Conservation (phyloP, 2,888 invertebrate genomes). For the Monopis laevigella region DNA sequence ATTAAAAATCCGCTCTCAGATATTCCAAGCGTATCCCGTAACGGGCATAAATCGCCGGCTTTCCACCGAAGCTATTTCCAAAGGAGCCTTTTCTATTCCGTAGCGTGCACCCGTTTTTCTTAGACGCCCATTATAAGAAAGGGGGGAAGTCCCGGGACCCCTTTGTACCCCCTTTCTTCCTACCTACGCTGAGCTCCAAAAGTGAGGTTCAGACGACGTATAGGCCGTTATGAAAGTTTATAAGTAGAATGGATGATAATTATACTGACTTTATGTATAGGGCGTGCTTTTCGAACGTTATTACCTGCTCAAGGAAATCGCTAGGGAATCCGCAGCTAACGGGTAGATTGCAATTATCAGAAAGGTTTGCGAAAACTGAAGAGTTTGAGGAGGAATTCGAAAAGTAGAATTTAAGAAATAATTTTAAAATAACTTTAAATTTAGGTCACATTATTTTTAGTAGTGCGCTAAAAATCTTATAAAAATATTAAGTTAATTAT, state of each 20-base stretch:
- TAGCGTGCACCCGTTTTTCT: conserved; percentile 65
- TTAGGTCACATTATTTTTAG: too few relatives aligned
- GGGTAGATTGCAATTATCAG: too few relatives aligned
- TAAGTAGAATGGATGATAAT: conserved; percentile 67
- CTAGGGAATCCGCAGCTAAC: conserved; percentile 3
- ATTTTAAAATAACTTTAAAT: too few relatives aligned
- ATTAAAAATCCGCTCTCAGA: conserved; percentile 66
- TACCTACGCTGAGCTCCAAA: conserved; percentile 35
- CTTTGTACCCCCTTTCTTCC: conserved; percentile 14
- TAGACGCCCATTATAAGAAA: conserved; percentile 61
- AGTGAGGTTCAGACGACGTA: conserved; percentile 66
- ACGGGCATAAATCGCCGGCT: conserved; percentile 62
- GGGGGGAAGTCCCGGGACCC: conserved; percentile 26
- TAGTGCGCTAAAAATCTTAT: too few relatives aligned
- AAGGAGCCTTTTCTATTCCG: conserved; percentile 67
- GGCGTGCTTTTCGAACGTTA: conserved; percentile 56
- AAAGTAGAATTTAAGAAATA: too few relatives aligned
- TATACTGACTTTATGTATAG: conserved; percentile 56
- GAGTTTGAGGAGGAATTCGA: too few relatives aligned
- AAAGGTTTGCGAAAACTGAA: too few relatives aligned
- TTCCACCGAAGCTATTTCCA: conserved; percentile 66
- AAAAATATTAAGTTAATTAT: too few relatives aligned
- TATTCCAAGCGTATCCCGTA: conserved; percentile 63
- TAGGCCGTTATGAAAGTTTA: conserved; percentile 67
- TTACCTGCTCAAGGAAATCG: conserved; percentile 30